Base-by-base conservation (phyloP, 1,140 invertebrate genomes). In the Penaeus japonicus region DNA sequence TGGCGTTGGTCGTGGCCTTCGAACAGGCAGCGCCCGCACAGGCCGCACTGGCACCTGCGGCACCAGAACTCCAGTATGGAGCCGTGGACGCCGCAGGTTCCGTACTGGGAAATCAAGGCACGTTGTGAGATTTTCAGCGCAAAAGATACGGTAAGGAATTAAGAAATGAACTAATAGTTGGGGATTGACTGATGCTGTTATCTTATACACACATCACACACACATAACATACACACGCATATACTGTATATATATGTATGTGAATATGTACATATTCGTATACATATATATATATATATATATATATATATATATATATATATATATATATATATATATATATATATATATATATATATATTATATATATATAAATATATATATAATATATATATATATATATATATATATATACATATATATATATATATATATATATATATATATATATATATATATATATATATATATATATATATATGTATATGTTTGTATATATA, bases 301-400 rank as follows among this genome's bases (percentile, higher is more conserved):
- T 73, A 73, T 27, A 73, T 73, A 27, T 73, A 73, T 70, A 70
- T 70, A 24, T 70, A 70, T 70, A 70, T 70, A 70, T 70, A 70
- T 70, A 70, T 70, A 73, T 30, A 27, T 30, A 73, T 5, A 73
- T 73, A 73, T 30, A 73, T 70, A 73, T 73, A 73, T 73, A 73
- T 73, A 73, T 73, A 73, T 73, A 73, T 73, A 73, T 73, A 73
- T 73, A 27, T 73, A 73, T 73, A 73, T 73, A 73, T 73, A 73
- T 73, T n/a, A n/a, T n/a, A n/a, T 65, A 65, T 65, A 65, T 3
- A 65, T 65, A 65, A n/a, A 65, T 65, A 73, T 73, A 73, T 73
- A 73, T 73, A 73, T 30, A n/a, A 73, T 73, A 73, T 73, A 73
- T 73, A 27, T 27, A 73, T 27, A 73, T 27, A 30, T 27, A 73